Evolutionary conservation across 2,113 vertebrate species (phyloP).

Genomic region (Sus scrofa): T2T-Sscrofa CM000817.6:94673001-94673500

Average conservation of each 20-base stretch:
- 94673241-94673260: background rate
- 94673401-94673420: no score
- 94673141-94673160: background rate
- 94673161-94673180: background rate
- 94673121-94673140: background rate
- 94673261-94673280: background rate
- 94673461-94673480: no score
- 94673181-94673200: background rate
- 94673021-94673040: no score
- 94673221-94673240: background rate
- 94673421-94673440: no score
- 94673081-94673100: background rate
- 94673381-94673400: no score
- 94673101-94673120: background rate
- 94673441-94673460: no score
- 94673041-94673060: background rate
- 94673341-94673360: no score
- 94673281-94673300: background rate
- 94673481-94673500: no score
- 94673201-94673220: background rate
- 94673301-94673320: no score
- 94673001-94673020: no score
- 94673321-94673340: no score
- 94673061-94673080: background rate
- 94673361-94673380: no score